Conservation (phyloP, 1,140 invertebrate genomes). For the Teleogryllus occipitalis region DNA sequence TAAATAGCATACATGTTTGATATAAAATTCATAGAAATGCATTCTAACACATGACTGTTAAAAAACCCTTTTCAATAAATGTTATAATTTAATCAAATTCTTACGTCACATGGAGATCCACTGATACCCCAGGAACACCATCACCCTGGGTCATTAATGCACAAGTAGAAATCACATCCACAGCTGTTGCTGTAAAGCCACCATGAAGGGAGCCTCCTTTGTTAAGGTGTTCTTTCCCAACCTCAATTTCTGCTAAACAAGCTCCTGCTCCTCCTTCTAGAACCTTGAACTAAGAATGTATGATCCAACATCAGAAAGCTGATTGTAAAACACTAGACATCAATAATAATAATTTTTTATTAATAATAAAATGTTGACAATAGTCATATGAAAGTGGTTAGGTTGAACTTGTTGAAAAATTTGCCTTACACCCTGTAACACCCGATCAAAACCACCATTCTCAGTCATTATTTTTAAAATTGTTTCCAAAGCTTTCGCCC, state of each 20-base stretch:
- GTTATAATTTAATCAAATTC: constrained; percentile 20
- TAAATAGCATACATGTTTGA: too few relatives aligned
- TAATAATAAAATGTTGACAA: too few relatives aligned
- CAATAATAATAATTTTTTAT: too few relatives aligned
- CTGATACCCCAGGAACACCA: constrained; percentile 55
- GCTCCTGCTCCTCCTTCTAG: constrained; percentile 56
- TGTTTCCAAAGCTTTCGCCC: too few relatives aligned
- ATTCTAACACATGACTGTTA: too few relatives aligned
- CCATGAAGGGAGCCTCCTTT: constrained; percentile 68
- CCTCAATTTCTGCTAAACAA: constrained; percentile 64
- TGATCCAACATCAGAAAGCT: neutral
- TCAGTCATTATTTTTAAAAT: too few relatives aligned
- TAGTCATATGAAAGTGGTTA: too few relatives aligned
- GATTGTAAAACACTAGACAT: neutral
- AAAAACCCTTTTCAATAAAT: too few relatives aligned
- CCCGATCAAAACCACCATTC: too few relatives aligned
- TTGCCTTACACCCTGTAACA: too few relatives aligned
- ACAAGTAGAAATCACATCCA: constrained; percentile 75
- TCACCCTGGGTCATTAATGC: constrained; percentile 58
- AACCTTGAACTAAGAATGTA: constrained; percentile 51
- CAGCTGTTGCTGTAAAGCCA: constrained; percentile 69
- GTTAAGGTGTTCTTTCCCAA: constrained; percentile 71
- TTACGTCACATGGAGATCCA: constrained; percentile 65
- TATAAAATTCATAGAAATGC: too few relatives aligned
- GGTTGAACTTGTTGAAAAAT: too few relatives aligned